These are phyloP conservation scores for Pterophyllum scalare DNA, from an alignment of 2,113 vertebrate species.

Conservation along the genomic window DNA sequence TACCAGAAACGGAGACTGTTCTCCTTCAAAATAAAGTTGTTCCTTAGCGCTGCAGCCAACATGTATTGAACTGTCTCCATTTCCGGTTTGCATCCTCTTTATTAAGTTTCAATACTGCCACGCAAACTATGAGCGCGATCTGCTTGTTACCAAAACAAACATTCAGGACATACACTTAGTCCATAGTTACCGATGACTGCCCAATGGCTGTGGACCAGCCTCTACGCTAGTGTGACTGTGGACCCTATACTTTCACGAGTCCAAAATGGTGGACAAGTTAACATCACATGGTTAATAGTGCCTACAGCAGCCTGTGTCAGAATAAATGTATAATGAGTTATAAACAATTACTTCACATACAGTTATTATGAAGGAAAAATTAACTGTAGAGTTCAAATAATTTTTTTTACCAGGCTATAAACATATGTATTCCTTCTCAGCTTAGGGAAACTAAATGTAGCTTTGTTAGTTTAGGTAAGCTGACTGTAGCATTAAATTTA, in stretches of 20 bases:
- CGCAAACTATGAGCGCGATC: neutral
- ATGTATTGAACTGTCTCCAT: neutral
- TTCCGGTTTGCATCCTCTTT: neutral
- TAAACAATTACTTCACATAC: neutral
- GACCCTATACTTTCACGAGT: neutral
- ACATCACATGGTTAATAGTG: neutral
- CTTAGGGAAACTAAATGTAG: too few species aligned
- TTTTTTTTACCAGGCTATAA: neutral
- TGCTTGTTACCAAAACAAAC: neutral
- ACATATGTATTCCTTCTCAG: too few species aligned
- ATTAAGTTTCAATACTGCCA: neutral
- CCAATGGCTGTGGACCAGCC: neutral
- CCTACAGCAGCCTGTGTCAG: neutral
- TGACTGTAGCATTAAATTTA: neutral
- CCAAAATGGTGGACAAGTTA: neutral
- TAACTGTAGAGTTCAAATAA: too few species aligned
- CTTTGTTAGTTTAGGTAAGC: neutral
- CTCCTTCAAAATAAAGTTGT: neutral
- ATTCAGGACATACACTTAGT: fast-evolving
- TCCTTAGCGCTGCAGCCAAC: too few species aligned
- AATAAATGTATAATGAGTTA: neutral
- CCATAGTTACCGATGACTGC: neutral
- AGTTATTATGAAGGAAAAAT: neutral
- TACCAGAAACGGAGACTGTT: neutral
- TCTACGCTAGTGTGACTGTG: too few species aligned